Base-by-base conservation (phyloP, 2,113 vertebrate genomes). In the Neodon shergylaensis region DNA sequence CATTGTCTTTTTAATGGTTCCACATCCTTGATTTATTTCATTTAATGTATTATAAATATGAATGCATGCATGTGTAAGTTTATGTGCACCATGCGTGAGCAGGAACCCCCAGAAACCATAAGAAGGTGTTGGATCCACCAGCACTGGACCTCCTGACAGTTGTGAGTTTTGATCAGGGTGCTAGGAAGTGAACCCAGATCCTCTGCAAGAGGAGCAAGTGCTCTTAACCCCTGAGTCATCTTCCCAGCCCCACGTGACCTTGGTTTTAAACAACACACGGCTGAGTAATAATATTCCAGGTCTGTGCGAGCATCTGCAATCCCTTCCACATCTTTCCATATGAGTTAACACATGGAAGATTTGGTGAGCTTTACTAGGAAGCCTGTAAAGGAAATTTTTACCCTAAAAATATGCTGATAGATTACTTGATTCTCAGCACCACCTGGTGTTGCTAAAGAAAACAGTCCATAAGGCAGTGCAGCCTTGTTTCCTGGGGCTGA, bases 371-470 rank as follows among this genome's bases (percentile, higher is more conserved):
- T 54, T 39, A 3, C 58, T 63, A 92, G 19, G 39, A 74, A 22
- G 21, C 21, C 74, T 73, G 5, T 31, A 31, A 89, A 87, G 8
- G 84, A 94, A 87, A 70, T 1, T 9, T 17, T 89, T 42, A 54
- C 72, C 42, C 76, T 92, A 21, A n/a, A 58, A 86, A 42, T 76
- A 54, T 22, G 42, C 73, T 68, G 13, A 33, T 49, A n/a, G 65
- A 87, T 93, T 82, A 36, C 12, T 74, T 58, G 65, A 49, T 54
- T 83, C 49, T 76, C 63, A 92, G 85, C 81, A 88, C 74, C 93
- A 70, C 49, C 85, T 89, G 82, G 68, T 42, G 81, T 52, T 68
- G 36, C 54, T 33, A 87, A 63, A 90, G 44, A 54, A 90, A 63
- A 90, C 33, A n/a, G 17, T 47, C 65, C 36, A 68, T 4, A 63